phyloP scores from a whole-genome alignment of 2,888 invertebrate genomes.

The Drosophila dives region DNA sequence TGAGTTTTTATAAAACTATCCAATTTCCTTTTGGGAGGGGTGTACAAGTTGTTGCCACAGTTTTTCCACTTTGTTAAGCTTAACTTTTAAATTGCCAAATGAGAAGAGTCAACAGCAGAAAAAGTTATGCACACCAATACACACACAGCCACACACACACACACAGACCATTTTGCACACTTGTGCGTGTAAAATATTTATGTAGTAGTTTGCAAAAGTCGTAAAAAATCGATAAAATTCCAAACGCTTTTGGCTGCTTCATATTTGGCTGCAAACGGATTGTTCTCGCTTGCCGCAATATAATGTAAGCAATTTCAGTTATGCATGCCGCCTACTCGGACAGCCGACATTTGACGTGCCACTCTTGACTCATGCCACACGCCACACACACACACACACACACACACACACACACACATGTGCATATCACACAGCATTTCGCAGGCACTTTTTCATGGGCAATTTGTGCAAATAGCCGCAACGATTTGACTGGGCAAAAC shows the following conservation, averaged over 20 bases:
- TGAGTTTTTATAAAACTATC: constrained; percentile 1
- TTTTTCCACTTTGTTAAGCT: constrained; percentile 14
- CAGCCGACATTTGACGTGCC: not conserved
- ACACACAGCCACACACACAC: constrained; percentile 1
- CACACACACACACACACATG: constrained; percentile 3
- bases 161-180: constrained; percentile 35
- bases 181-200: constrained; percentile 54
- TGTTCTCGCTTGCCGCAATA: constrained; percentile 25
- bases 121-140: not conserved
- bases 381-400: constrained; percentile 2
- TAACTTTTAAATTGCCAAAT: constrained; percentile 50
- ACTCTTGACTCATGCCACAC: constrained; percentile 1
- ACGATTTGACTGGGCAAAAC: constrained; percentile 47
- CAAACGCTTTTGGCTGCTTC: constrained; percentile 31
- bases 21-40: not conserved
- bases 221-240: constrained; percentile 74
- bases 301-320: constrained; percentile 56
- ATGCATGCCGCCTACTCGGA: constrained; percentile 40
- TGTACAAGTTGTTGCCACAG: not conserved
- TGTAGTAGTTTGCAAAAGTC: constrained; percentile 17
- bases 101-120: constrained; percentile 1
- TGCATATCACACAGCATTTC: constrained; percentile 24
- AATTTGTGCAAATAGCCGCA: constrained; percentile 70
- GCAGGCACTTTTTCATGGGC: constrained; percentile 57
- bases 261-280: constrained; percentile 26